Evolutionary conservation across 2,113 vertebrate genomes (phyloP).

Genomic region (Aphyosemion australe): DNA sequence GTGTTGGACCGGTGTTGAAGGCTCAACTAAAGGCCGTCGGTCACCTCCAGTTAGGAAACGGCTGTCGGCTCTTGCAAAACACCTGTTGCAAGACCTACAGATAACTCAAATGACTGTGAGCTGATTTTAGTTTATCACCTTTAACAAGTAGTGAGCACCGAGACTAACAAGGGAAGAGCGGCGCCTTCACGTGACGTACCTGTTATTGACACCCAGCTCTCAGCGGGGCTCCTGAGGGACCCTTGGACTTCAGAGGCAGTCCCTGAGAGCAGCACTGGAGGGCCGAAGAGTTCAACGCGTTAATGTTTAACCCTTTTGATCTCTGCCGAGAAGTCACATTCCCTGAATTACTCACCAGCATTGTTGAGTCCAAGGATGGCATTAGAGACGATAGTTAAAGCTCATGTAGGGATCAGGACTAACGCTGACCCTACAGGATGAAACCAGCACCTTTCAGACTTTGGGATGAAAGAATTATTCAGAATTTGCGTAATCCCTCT

Average conservation of each 20-base stretch:
- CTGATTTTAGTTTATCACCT: not conserved
- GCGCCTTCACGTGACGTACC: conserved; percentile 58
- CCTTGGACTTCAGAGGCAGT: conserved; percentile 67
- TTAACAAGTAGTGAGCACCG: not conserved
- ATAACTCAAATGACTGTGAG: not conserved
- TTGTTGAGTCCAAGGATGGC: conserved; percentile 66
- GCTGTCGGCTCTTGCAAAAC: conserved; percentile 46
- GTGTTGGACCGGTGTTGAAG: conserved; percentile 20
- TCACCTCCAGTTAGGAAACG: conserved; percentile 49
- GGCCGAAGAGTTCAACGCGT: conserved; percentile 69
- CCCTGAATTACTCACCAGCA: conserved; percentile 72
- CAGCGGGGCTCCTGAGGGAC: conserved; percentile 54
- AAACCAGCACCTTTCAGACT: conserved; percentile 7
- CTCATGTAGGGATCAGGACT: conserved; percentile 10
- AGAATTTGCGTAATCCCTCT: not conserved
- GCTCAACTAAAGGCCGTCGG: conserved; percentile 40
- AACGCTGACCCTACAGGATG: conserved; percentile 6
- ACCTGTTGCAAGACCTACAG: conserved; percentile 26
- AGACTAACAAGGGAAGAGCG: conserved; percentile 10
- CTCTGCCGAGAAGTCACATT: conserved; percentile 74
- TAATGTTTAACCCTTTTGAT: conserved; percentile 80
- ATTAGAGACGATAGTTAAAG: conserved; percentile 52
- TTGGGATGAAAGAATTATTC: not conserved
- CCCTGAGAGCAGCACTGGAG: conserved; percentile 56
- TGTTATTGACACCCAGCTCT: conserved; percentile 62